Conservation (phyloP, 2,888 invertebrate genomes). For the Onthophagus sagittarius region DNA sequence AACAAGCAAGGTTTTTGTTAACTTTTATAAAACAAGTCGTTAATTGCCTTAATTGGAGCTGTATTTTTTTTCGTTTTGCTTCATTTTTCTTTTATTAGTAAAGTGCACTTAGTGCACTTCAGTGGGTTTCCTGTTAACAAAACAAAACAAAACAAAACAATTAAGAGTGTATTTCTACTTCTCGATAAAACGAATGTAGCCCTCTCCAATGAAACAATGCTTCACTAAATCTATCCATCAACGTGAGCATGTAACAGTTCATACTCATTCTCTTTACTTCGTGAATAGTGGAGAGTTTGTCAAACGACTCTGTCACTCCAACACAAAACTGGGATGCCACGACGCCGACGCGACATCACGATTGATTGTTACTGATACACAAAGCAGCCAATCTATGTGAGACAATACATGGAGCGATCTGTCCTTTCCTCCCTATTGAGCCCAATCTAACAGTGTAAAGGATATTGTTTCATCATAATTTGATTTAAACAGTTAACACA, state of each 20-base stretch:
- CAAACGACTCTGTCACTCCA: not conserved
- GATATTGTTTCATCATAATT: not conserved
- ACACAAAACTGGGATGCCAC: not conserved
- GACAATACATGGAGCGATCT: not conserved
- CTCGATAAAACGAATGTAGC: not conserved
- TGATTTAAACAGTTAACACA: too few relatives aligned
- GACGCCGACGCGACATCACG: not conserved
- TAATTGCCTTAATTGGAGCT: not conserved
- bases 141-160: too few relatives aligned
- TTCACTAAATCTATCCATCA: not conserved
- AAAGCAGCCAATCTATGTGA: not conserved
- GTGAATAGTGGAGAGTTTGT: not conserved
- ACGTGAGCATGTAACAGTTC: not conserved
- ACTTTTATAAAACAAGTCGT: not conserved
- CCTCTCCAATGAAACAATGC: not conserved
- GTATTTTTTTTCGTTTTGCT: not conserved
- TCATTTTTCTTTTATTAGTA: not conserved
- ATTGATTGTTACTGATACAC: not conserved
- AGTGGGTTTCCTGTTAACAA: too few relatives aligned
- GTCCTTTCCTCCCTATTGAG: not conserved
- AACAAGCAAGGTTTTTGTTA: not conserved
- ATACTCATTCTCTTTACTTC: too few relatives aligned
- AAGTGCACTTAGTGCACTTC: not conserved
- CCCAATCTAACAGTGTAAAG: not conserved
- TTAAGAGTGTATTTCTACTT: too few relatives aligned